Evolutionary conservation across 1,140 invertebrate genomes (phyloP), one percentile per base, ranked within the genome.

Genomic region (Eurosta solidaginis): DNA sequence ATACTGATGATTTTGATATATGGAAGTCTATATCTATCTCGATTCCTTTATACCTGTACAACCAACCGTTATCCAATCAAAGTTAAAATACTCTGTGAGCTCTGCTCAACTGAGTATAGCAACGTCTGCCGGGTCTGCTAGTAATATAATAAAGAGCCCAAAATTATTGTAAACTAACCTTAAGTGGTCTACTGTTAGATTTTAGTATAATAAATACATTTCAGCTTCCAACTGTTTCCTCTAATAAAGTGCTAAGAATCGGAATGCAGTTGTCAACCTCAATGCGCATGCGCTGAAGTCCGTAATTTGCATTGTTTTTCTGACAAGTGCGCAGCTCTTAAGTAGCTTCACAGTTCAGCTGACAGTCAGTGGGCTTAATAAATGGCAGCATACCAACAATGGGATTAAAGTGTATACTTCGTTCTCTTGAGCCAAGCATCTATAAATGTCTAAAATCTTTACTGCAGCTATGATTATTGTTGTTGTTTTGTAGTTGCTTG

Each of bases 281-380:
- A 68, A 1, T 68, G 59, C 59, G 59, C 59, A 68, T 12, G 17
- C 59, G 59, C 33, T 17, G 33, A 42, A 68, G 59, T 68, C 33
- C 59, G 59, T 68, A 68, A 68, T 68, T 68, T 68, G 59, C 59
- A 68, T 68, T 40, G 59, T 68, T 12, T 22, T 7, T 29, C n/a
- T 42, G 59, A 68, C 59, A 68, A 68, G 59, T 68, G 59, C 59
- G 40, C n/a, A n/a, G n/a, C n/a, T n/a, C n/a, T 29, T 68, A 40
- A 68, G 36, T 68, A 40, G 59, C 59, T 52, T 52, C 33, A 6
- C 0, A 68, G 17, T 20, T 6, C 7, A 9, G 12, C 7, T 17
- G 45, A 47, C 45, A 12, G 45, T n/a, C 1, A 7, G 36, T 68
- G 14, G 33, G 45, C n/a, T n/a, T n/a, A n/a, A n/a, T 12, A 47